Conservation (phyloP, 2,888 invertebrate genomes). For the Petrolisthes manimaculis region DNA sequence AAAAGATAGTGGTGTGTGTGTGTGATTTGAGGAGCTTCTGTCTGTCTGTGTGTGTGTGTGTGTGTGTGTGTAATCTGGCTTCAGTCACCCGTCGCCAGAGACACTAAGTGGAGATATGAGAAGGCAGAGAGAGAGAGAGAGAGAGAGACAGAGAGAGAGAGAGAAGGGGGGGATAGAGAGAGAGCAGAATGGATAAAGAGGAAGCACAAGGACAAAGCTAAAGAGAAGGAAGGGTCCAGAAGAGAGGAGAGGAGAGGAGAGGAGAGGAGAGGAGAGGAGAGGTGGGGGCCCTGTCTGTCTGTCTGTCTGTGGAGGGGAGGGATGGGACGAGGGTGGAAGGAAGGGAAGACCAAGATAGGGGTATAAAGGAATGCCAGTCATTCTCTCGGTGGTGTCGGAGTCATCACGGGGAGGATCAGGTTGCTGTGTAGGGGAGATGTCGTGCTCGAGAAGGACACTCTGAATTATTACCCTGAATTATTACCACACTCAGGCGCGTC, state of each 20-base stretch:
- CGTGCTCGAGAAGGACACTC: no score
- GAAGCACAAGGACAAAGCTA: not conserved
- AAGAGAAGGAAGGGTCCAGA: not conserved
- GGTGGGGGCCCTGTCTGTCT: not conserved
- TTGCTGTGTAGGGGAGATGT: no score
- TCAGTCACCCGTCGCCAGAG: not conserved
- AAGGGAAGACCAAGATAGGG: not conserved
- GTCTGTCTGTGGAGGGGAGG: not conserved
- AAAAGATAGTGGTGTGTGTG: not conserved
- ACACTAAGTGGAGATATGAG: constrained; percentile 1
- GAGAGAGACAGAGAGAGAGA: not conserved
- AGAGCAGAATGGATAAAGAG: not conserved
- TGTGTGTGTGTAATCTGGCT: constrained; percentile 5
- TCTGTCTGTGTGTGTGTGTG: not conserved
- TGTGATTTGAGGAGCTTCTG: not conserved
- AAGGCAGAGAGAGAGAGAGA: not conserved
- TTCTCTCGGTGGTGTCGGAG: no score
- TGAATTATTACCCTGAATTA: no score
- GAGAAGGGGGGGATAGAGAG: constrained; percentile 7
- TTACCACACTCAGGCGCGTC: no score
- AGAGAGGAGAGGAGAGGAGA: not conserved
- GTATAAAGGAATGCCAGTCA: not conserved
- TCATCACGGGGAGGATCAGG: no score
- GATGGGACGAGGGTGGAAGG: not conserved
- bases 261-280: not conserved